These are phyloP conservation scores for Triops longicaudatus DNA, from an alignment of 1,140 invertebrate species.

Conservation along the genomic window DNA sequence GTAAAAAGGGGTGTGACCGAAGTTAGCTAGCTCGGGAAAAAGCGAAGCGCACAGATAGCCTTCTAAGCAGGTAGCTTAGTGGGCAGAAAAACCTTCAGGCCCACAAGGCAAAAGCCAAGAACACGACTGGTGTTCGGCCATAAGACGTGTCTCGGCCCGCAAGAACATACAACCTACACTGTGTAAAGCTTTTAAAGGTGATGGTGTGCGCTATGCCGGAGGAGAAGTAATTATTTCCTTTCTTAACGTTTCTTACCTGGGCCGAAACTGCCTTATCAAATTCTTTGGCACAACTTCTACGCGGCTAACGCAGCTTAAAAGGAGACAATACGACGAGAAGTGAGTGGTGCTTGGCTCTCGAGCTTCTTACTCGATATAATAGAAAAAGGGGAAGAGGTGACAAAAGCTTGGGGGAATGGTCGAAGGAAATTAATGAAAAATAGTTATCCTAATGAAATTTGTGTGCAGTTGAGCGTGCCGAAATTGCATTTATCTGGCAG, in stretches of 20 bases:
- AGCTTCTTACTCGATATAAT: too few species aligned
- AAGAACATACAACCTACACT: not conserved
- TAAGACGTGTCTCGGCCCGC: not conserved
- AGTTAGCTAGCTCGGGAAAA: too few species aligned
- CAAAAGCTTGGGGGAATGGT: not conserved
- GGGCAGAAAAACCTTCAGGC: not conserved
- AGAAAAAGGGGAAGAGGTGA: not conserved
- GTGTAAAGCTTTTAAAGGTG: not conserved
- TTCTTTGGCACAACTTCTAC: not conserved
- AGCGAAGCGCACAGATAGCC: not conserved
- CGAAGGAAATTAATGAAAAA: not conserved
- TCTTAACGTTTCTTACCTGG: not conserved
- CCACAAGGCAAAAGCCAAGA: not conserved
- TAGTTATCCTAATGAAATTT: not conserved
- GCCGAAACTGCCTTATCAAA: not conserved
- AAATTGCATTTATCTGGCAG: not conserved
- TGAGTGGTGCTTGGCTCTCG: too few species aligned
- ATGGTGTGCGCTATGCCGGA: slow-evolving; percentile 5
- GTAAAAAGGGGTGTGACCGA: not conserved
- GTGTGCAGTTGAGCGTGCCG: not conserved
- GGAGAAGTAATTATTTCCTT: not conserved
- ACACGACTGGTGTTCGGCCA: not conserved
- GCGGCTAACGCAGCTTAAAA: not conserved
- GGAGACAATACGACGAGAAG: too few species aligned
- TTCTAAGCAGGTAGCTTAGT: not conserved